Conservation (phyloP, 2,888 invertebrate genomes). For the Cylindroiulus punctatus region DNA sequence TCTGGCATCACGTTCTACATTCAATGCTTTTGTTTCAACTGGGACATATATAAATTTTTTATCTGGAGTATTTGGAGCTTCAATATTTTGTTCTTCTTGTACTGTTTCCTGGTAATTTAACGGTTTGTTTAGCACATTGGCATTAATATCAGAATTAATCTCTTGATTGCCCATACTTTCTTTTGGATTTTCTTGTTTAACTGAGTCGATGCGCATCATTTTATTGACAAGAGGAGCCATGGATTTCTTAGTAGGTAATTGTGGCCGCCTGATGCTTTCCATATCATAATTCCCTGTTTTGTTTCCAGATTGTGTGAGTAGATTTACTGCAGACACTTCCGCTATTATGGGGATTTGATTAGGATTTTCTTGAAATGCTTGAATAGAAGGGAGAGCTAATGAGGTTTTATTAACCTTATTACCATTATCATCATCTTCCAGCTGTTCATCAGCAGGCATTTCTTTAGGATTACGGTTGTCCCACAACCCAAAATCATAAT, state of each 20-base stretch:
- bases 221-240: slow-evolving; percentile 1
- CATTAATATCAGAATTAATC: background rate
- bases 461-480: background rate
- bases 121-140: slow-evolving; percentile 12
- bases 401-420: background rate
- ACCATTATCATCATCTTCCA: background rate
- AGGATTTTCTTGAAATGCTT: background rate
- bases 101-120: background rate
- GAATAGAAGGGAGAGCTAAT: slow-evolving; percentile 36
- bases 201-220: background rate
- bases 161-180: background rate
- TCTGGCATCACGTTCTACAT: background rate
- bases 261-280: slow-evolving; percentile 20
- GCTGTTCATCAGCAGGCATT: background rate
- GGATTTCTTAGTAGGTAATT: slow-evolving; percentile 21
- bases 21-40: background rate
- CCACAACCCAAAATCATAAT: slow-evolving; percentile 26
- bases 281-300: background rate
- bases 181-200: background rate
- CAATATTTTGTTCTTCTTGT: background rate
- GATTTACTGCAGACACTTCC: slow-evolving; percentile 8
- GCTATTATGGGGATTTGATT: slow-evolving; percentile 15
- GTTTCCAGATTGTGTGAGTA: background rate
- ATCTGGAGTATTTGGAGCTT: background rate
- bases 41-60: background rate